Evolutionary conservation across 2,888 invertebrate genomes (phyloP).

Genomic region (Zhuqinia jingwanae): DNA sequence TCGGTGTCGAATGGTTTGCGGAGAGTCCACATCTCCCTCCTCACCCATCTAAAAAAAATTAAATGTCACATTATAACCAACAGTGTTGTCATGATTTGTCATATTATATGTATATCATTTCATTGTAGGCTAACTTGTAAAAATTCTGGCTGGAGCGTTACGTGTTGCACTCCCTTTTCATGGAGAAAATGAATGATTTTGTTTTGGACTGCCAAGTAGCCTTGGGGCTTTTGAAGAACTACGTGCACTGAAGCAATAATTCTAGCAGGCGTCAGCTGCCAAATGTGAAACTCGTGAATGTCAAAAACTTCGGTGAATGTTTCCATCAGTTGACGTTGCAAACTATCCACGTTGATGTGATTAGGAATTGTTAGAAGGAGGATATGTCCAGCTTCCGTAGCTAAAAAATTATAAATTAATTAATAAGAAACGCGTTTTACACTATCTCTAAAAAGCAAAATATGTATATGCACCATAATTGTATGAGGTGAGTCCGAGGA

Average conservation of each 20-base stretch:
- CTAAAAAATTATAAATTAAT: conserved; percentile 84
- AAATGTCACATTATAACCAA: background rate
- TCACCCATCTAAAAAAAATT: conserved; percentile 51
- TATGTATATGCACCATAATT: conserved; percentile 86
- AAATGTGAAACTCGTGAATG: conserved; percentile 94
- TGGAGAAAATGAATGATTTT: conserved; percentile 85
- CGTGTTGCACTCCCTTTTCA: conserved; percentile 90
- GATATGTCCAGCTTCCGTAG: conserved; percentile 93
- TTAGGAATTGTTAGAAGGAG: conserved; percentile 95
- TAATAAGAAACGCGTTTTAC: conserved; percentile 25
- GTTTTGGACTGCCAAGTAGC: conserved; percentile 79
- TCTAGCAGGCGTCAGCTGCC: conserved; percentile 91
- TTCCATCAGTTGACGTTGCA: conserved; percentile 85
- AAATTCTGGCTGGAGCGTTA: conserved; percentile 95
- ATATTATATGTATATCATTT: no score
- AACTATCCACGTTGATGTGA: conserved; percentile 89
- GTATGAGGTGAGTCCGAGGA: conserved; percentile 88
- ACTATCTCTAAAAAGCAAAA: no score
- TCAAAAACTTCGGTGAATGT: conserved; percentile 88
- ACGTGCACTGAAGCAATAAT: conserved; percentile 93
- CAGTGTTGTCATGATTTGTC: no score
- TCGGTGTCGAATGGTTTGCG: conserved; percentile 48
- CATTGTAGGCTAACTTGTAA: no score
- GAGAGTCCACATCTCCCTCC: conserved; percentile 61
- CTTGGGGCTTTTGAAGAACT: conserved; percentile 86